A percentile compares a stretch with the other conserved stretches of the same genome.
phyloP scores from a whole-genome alignment of 2,113 vertebrate species.

The Potamarius usumacintae region DNA sequence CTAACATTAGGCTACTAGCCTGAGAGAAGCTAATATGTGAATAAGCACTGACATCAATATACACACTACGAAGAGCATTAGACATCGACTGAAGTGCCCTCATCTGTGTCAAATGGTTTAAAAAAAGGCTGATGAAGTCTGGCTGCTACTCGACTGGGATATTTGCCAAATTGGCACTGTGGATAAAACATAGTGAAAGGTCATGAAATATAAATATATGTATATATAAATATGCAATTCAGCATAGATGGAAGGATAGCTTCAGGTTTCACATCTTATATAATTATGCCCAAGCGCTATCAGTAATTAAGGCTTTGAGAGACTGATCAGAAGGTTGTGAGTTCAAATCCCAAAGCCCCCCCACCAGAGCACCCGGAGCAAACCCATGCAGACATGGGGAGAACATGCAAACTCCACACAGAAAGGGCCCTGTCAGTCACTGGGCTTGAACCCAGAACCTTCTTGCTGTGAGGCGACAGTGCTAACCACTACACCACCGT shows the following conservation, averaged over 20 bases:
- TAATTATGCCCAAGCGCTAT: neutral
- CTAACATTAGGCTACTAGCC: neutral
- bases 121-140: slow-evolving; percentile 1
- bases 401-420: too few species aligned
- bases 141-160: neutral
- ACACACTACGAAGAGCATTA: neutral
- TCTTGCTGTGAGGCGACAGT: too few species aligned
- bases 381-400: too few species aligned
- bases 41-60: neutral
- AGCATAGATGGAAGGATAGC: neutral
- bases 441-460: too few species aligned
- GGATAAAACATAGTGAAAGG: neutral
- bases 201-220: neutral
- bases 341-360: neutral
- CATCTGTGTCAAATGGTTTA: neutral
- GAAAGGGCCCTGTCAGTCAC: too few species aligned
- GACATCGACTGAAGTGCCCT: neutral
- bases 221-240: neutral
- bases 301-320: neutral
- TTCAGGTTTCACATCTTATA: neutral
- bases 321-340: neutral
- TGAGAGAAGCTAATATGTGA: neutral
- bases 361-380: too few species aligned
- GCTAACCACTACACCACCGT: too few species aligned
- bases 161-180: neutral